These are phyloP conservation scores for Spinibarbus caldwelli DNA, from an alignment of 2,797 vertebrate genomes.

Conservation along the genomic window DNA sequence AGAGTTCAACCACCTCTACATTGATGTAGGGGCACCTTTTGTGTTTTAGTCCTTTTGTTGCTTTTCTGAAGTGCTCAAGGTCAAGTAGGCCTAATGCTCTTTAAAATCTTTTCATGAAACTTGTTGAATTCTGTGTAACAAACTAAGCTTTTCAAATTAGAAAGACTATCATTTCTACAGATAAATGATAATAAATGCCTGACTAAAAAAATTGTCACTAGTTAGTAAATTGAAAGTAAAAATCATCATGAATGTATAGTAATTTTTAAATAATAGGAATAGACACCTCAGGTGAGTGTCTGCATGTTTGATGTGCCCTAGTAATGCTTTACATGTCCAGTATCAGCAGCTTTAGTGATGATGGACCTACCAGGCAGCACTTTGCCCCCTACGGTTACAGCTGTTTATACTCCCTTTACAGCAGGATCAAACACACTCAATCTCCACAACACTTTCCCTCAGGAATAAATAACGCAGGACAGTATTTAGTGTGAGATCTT, in stretches of 20 bases:
- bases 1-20: constrained; percentile 42
- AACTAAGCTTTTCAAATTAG: not conserved
- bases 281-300: constrained; percentile 29
- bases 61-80: constrained; percentile 20
- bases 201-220: not conserved
- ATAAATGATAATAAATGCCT: not conserved
- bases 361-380: constrained; percentile 55
- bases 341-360: constrained; percentile 52
- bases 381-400: constrained; percentile 50
- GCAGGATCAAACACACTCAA: not conserved
- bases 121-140: not conserved
- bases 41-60: constrained; percentile 18
- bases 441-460: not conserved
- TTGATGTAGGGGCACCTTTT: constrained; percentile 54
- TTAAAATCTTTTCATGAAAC: constrained; percentile 9
- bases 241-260: not conserved
- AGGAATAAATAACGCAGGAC: not conserved
- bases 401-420: constrained; percentile 51
- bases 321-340: constrained; percentile 47
- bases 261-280: constrained; percentile 1
- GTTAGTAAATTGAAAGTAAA: not conserved
- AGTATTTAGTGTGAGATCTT: constrained; percentile 4
- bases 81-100: not conserved
- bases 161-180: not conserved
- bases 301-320: not conserved